Conservation (phyloP, 2,888 invertebrate genomes). For the Melieria picta region DNA sequence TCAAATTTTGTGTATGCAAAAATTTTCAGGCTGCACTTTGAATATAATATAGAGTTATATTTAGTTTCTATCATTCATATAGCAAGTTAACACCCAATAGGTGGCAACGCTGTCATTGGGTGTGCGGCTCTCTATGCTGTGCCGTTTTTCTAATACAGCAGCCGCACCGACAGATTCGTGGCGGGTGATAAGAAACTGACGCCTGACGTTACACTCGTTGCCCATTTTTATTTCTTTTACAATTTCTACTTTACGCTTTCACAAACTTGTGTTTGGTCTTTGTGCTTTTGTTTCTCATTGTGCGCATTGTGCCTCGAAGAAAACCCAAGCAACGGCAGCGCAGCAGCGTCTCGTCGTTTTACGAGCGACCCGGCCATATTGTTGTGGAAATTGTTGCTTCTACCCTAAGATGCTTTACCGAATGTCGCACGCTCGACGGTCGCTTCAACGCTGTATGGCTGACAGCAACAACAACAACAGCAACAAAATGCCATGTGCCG, state of each 20-base stretch:
- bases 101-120: no score
- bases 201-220: neutral
- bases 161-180: neutral
- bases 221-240: neutral
- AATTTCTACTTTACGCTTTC: neutral
- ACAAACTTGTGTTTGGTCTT: neutral
- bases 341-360: neutral
- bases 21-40: no score
- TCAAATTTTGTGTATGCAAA: no score
- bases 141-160: no score
- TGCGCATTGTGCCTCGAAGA: neutral
- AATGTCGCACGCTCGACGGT: neutral
- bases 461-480: neutral
- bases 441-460: neutral
- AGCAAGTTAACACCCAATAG: no score
- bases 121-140: no score
- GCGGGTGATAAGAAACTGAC: neutral
- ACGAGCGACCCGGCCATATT: neutral
- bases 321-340: neutral
- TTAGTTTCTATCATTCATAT: no score
- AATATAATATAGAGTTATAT: no score
- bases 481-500: neutral
- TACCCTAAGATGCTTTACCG: neutral
- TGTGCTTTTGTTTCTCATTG: neutral
- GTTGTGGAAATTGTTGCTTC: slow-evolving; percentile 3